Conservation (phyloP, 2,888 invertebrate genomes). For the Rhamphomyia laevipes region DNA sequence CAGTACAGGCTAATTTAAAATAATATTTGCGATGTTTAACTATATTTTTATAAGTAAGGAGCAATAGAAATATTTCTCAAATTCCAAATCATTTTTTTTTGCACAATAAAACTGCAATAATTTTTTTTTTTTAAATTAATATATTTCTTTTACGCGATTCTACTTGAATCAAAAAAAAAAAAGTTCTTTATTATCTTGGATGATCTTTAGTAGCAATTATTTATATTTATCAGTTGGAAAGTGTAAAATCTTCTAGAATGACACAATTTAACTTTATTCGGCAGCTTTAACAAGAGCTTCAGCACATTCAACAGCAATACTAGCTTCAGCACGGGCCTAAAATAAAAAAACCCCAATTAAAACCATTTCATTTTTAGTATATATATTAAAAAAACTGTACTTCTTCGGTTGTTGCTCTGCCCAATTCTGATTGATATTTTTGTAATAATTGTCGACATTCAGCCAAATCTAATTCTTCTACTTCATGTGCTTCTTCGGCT, state of each 20-base stretch:
- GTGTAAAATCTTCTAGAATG: conserved; percentile 11
- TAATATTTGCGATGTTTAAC: too few species aligned
- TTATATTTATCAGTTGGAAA: neutral
- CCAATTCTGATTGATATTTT: conserved; percentile 72
- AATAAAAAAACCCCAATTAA: conserved; percentile 15
- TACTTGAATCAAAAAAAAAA: neutral
- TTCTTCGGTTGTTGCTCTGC: conserved; percentile 68
- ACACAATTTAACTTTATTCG: conserved; percentile 36
- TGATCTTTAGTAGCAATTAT: too few species aligned
- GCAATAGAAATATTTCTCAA: too few species aligned
- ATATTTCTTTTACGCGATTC: too few species aligned
- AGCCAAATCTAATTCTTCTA: conserved; percentile 68
- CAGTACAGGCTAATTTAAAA: too few species aligned
- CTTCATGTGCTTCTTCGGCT: conserved; percentile 87
- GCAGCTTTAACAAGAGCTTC: conserved; percentile 86
- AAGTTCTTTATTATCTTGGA: neutral
- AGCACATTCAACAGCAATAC: conserved; percentile 86
- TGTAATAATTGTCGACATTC: conserved; percentile 73
- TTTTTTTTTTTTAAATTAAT: too few species aligned
- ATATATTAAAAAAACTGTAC: conserved; percentile 39
- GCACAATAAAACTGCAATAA: too few species aligned
- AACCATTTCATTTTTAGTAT: neutral
- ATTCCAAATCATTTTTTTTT: too few species aligned
- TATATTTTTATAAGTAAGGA: too few species aligned
- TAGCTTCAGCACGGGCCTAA: conserved; percentile 75